Evolutionary conservation across 1,140 invertebrate species (phyloP), one percentile per base, ranked within the genome.

Genomic region (Spodoptera frugiperda): DNA sequence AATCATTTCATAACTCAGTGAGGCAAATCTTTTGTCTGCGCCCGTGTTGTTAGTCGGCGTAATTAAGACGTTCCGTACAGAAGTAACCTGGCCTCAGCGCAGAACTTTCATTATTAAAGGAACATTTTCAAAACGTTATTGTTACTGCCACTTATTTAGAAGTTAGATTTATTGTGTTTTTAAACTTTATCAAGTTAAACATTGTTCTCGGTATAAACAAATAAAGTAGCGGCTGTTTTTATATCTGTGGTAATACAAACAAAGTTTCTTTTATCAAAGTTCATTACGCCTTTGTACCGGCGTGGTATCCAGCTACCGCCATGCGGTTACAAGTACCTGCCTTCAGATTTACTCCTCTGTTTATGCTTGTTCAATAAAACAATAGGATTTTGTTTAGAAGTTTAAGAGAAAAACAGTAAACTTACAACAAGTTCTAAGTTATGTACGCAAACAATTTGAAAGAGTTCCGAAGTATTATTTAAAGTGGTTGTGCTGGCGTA

Each of bases 1-100:
- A 48, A 67, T n/a, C 12, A 67, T 67, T 67, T 67, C 44, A 67
- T 67, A 67, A 67, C 44, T 49, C 15, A 21, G 44, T n/a, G 63
- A 48, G 25, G 17, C 44, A 49, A 49, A 19, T 67, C 63, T 67
- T 44, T 67, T 67, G 63, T 67, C 44, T 67, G 33, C 17, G 44
- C 46, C 17, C 8, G 17, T 46, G 17, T 67, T 67, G 63, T 67
- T 67, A 48, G 39, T 17, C 55, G 25, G 14, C 17, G 63, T 67
- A 67, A 67, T 67, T 49, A 48, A 67, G 44, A 44, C 17, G 25
- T 49, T 12, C 44, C 9, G n/a, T 14, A 51, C 12, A 51, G 12
- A 11, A 19, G 63, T 67, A 67, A 67, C 63, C 39, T 67, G 17
- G 14, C n/a, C 30, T 49, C 15, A 67, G 8, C 5, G 17, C 33